Evolutionary conservation across 2,113 vertebrate species (phyloP).

Genomic region (Misgurnus mizolepis): DNA sequence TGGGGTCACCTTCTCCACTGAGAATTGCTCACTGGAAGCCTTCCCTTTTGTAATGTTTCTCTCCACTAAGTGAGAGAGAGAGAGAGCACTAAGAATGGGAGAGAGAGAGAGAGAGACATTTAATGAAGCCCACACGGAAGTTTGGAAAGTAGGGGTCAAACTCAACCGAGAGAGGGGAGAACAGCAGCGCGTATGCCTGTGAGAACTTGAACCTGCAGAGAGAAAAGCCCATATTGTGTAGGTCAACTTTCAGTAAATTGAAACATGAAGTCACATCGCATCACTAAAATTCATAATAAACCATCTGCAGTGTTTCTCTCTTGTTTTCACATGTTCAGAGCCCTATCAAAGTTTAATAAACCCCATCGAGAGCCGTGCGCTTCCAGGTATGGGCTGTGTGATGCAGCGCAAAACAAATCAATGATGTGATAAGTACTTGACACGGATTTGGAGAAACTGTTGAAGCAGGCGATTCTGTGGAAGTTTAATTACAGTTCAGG

Average conservation of each 20-base stretch:
- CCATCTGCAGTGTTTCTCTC: conserved; percentile 53
- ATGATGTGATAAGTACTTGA: conserved; percentile 59
- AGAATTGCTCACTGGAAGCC: conserved; percentile 72
- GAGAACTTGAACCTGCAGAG: conserved; percentile 66
- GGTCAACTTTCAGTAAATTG: too few species aligned
- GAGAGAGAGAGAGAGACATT: conserved; percentile 71
- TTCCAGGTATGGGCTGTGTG: conserved; percentile 20
- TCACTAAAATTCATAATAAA: conserved; percentile 31
- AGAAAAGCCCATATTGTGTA: conserved; percentile 26
- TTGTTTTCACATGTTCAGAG: conserved; percentile 30
- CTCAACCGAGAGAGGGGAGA: conserved; percentile 71
- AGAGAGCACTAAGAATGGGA: conserved; percentile 52
- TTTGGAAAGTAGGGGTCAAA: conserved; percentile 74
- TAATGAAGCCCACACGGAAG: conserved; percentile 79
- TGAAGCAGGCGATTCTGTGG: conserved; percentile 57
- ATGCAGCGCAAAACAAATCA: conserved; percentile 52
- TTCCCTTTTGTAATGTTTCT: conserved; percentile 75
- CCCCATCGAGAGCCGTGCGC: neutral
- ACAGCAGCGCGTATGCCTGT: conserved; percentile 61
- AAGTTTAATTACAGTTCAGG: conserved; percentile 62
- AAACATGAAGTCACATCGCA: too few species aligned
- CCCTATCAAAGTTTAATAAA: neutral
- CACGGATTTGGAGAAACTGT: conserved; percentile 57
- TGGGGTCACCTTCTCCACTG: conserved; percentile 76
- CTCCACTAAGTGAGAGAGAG: conserved; percentile 69